Evolutionary conservation across 2,113 vertebrate genomes (phyloP).

Genomic region (Eubucco bourcierii): DNA sequence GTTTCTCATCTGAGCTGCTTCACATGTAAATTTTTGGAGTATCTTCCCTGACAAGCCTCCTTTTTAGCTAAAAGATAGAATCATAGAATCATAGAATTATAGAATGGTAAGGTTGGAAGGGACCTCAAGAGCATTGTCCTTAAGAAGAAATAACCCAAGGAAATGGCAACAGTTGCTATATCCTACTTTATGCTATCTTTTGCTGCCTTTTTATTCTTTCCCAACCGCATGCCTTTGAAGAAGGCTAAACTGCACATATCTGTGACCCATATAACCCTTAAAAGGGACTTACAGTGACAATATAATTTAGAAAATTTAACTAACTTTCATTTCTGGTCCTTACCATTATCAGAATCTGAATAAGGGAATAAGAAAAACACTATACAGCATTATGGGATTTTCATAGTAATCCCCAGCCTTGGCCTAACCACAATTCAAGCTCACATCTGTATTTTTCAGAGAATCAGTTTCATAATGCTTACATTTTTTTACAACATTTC

Average conservation of each 20-base stretch:
- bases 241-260: not conserved
- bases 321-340: not conserved
- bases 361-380: not conserved
- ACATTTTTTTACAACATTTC: not conserved
- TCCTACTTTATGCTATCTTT: not conserved
- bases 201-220: not conserved
- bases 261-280: not conserved
- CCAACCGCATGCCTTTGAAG: not conserved
- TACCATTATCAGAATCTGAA: not conserved
- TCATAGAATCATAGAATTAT: too few relatives aligned
- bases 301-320: not conserved
- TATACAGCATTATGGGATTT: not conserved
- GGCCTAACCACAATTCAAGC: not conserved
- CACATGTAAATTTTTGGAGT: not conserved
- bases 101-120: too few relatives aligned
- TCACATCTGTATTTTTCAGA: not conserved
- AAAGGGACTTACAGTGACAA: not conserved
- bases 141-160: not conserved
- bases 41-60: not conserved
- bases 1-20: not conserved
- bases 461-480: not conserved
- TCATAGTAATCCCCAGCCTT: not conserved
- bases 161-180: not conserved
- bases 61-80: not conserved
- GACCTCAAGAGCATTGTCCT: not conserved